Percentiles rank a stretch among this genome's conserved stretches.
Conservation (phyloP, 2,888 invertebrate species). For the Petrolisthes cinctipes region DNA sequence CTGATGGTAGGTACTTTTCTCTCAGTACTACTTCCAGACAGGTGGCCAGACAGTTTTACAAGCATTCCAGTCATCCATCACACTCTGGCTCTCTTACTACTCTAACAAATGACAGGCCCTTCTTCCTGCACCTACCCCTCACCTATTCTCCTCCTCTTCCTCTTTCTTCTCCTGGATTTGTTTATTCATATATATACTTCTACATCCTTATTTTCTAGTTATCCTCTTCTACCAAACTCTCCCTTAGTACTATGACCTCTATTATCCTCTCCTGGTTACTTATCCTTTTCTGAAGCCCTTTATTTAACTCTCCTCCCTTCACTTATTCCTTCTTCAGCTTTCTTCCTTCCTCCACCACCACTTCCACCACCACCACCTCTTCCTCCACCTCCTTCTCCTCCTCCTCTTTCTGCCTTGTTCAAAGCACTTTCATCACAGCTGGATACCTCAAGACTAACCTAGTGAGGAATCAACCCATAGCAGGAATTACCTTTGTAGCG, state of each 20-base stretch:
- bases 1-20: too few relatives aligned
- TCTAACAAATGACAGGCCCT: background rate
- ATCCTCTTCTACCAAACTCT: background rate
- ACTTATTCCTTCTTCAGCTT: background rate
- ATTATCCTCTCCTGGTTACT: background rate
- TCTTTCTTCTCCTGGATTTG: background rate
- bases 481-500: too few relatives aligned
- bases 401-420: background rate
- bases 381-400: background rate
- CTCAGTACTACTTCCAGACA: too few relatives aligned
- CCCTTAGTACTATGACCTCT: background rate
- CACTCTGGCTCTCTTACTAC: too few relatives aligned
- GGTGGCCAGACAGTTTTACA: too few relatives aligned
- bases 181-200: background rate
- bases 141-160: background rate
- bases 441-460: too few relatives aligned
- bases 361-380: background rate
- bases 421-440: too few relatives aligned
- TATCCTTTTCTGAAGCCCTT: too few relatives aligned
- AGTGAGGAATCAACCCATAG: too few relatives aligned
- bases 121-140: background rate
- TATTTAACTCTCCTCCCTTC: background rate
- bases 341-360: background rate
- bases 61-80: too few relatives aligned
- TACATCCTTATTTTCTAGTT: background rate